Percentiles rank a stretch among this genome's conserved stretches.
Evolutionary conservation across 1,140 invertebrate genomes (phyloP).

Genomic region (Aradophagus sp.): DNA sequence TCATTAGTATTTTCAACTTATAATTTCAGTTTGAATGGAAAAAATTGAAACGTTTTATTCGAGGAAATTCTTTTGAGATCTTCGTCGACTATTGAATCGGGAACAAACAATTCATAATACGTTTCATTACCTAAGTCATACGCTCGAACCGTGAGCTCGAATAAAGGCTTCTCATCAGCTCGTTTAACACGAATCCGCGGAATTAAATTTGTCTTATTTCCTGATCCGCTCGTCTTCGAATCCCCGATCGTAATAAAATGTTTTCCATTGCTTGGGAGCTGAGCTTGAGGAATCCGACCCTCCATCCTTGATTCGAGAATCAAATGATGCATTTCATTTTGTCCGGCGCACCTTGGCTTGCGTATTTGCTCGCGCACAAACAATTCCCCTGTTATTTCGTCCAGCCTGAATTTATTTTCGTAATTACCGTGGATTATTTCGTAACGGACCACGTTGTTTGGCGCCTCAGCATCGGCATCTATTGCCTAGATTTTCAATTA

Average conservation of each 20-base stretch:
- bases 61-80: too few species aligned
- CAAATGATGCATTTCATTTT: conserved; percentile 47
- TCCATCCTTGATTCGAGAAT: conserved; percentile 29
- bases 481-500: conserved; percentile 78
- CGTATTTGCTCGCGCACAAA: conserved; percentile 63
- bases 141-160: conserved; percentile 81
- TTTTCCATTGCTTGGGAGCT: conserved; percentile 22
- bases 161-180: conserved; percentile 75
- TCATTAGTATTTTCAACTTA: too few species aligned
- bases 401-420: conserved; percentile 85
- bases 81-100: too few species aligned
- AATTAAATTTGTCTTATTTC: conserved; percentile 29
- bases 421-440: conserved; percentile 87
- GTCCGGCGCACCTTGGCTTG: conserved; percentile 63
- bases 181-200: conserved; percentile 67
- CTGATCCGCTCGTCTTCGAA: conserved; percentile 35
- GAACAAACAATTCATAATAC: too few species aligned
- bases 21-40: too few species aligned
- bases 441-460: conserved; percentile 90
- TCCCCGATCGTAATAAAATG: conserved; percentile 40
- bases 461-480: conserved; percentile 87
- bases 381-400: conserved; percentile 84
- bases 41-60: too few species aligned
- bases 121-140: conserved; percentile 85
- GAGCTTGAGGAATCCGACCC: conserved; percentile 16